Evolutionary conservation across 2,113 vertebrate genomes (phyloP), one percentile per base, ranked within the genome.

Genomic region (Cryptomyrus ogoouensis): DNA sequence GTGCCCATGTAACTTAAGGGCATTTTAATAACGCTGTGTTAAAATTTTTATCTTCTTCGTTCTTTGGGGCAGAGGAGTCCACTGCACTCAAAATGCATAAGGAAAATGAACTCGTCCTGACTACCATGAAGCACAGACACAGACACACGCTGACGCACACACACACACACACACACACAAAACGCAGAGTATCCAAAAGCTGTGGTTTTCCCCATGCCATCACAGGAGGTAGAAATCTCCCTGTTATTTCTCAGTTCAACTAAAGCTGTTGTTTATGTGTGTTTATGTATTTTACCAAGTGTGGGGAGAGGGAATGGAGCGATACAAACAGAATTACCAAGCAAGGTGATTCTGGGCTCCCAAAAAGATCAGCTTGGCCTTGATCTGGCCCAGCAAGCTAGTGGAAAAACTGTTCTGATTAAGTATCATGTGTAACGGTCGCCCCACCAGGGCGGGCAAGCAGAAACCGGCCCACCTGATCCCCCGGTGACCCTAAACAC

Each of bases 381-480:
- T 77, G 3, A 39, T 77, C 35, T 77, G 35, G 70, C 70, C n/a
- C 70, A 39, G 70, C n/a, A 44, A 3, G 44, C 80, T 47, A 44
- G 19, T 47, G 39, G 80, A 39, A 83, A 83, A 44, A 83, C 77
- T 19, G 77, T 44, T 19, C 39, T 17, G 13, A 42, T 83, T 39
- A 83, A 83, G 39, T 44, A 83, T 83, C 77, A 44, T 39, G 77
- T 83, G 77, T 83, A 83, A 21, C 19, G 0, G 7, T 21, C 39
- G 6, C 12, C 49, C 49, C 56, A 44, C 24, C 83, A 47, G 42
- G 77, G 1, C 74, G 74, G 74, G 39, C 83, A 47, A 24, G 83
- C 39, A 84, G 21, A 84, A 84, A 83, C 77, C 8, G 39, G 77
- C 77, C 31, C 77, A 83, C 77, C 77, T 83, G 77, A 83, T 83